Conservation (phyloP, 2,113 vertebrate genomes). For the Abramis brama region DNA sequence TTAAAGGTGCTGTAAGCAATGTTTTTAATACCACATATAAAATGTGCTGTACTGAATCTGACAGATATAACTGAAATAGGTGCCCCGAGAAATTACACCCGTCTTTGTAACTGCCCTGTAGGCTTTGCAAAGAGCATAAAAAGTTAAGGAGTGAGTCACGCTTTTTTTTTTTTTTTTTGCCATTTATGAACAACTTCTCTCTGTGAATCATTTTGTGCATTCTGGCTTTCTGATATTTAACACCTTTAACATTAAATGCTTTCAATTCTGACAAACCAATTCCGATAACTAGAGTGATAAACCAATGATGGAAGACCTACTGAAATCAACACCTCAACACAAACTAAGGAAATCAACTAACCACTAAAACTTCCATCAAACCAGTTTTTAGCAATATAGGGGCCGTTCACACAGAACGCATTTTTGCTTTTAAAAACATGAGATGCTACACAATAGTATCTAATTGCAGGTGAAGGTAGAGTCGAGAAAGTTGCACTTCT, state of each 20-base stretch:
- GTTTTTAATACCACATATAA: slow-evolving; percentile 13
- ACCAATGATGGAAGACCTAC: background rate
- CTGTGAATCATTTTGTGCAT: background rate
- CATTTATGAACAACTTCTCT: background rate
- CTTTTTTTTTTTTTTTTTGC: background rate
- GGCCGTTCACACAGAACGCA: no score
- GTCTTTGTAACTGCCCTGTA: background rate
- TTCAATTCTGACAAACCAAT: background rate
- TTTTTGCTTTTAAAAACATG: background rate
- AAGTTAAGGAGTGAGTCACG: no score
- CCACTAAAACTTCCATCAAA: background rate
- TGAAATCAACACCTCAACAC: background rate
- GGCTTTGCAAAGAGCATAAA: background rate
- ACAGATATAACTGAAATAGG: background rate
- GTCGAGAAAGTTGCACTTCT: background rate
- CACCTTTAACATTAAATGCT: background rate
- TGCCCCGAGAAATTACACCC: background rate
- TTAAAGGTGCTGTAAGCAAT: background rate
- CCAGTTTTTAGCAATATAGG: background rate
- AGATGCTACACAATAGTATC: background rate
- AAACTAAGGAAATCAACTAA: background rate
- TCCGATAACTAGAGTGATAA: background rate
- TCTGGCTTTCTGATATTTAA: background rate
- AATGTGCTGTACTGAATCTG: background rate
- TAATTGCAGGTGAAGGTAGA: background rate